Conservation (phyloP, 2,113 vertebrate genomes). For the Pteruthius melanotis region DNA sequence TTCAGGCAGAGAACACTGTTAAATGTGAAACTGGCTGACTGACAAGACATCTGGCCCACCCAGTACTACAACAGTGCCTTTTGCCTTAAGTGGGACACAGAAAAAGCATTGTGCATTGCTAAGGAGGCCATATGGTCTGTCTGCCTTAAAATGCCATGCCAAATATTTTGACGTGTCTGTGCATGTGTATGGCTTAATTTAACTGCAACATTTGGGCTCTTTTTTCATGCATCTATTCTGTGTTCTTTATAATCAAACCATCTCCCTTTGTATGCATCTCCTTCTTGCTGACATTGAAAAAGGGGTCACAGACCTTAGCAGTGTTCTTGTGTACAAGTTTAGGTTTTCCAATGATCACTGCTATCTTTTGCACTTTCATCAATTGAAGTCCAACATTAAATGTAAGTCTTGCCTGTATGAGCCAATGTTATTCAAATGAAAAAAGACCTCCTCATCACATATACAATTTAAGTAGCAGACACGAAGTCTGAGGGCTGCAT, state of each 20-base stretch:
- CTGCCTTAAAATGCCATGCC: conserved; percentile 15
- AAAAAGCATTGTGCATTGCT: neutral
- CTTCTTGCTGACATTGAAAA: neutral
- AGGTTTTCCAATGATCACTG: neutral
- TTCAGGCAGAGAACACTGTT: neutral
- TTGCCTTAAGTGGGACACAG: neutral
- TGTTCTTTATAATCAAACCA: neutral
- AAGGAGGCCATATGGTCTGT: conserved; percentile 38
- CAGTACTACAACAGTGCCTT: neutral
- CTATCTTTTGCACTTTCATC: neutral
- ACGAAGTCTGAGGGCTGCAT: neutral
- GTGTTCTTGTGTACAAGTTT: neutral
- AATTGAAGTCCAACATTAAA: neutral
- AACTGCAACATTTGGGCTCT: neutral
- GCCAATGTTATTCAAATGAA: neutral
- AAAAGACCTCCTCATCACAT: neutral
- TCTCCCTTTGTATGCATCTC: neutral
- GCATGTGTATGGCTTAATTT: neutral
- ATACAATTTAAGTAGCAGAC: neutral
- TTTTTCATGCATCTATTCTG: neutral
- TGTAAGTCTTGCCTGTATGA: neutral
- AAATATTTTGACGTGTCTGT: neutral
- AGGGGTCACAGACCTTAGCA: neutral
- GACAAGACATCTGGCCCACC: conserved; percentile 41
- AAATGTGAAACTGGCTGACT: neutral